phyloP scores from a whole-genome alignment of 2,113 vertebrate genomes.

The cattle (Bos taurus) region DNA sequence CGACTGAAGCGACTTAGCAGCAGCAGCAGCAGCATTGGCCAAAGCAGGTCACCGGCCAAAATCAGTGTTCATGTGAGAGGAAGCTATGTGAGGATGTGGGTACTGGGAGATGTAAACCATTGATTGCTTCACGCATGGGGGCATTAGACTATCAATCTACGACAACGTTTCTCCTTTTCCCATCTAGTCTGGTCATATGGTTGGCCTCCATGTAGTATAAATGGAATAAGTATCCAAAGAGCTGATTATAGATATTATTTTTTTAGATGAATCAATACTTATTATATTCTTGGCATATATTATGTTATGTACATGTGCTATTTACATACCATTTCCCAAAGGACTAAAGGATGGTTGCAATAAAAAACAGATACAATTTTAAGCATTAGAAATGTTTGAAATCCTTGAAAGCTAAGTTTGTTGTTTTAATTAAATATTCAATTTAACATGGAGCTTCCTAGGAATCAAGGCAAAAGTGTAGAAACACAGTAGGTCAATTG shows the following conservation, averaged over 20 bases:
- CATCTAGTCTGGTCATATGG: neutral
- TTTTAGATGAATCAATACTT: neutral
- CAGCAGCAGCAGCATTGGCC: neutral
- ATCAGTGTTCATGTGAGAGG: neutral
- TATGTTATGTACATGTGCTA: conserved; percentile 36
- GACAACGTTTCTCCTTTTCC: neutral
- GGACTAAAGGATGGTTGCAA: neutral
- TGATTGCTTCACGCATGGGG: neutral
- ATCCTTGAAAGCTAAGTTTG: conserved; percentile 45
- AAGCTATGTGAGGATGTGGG: neutral
- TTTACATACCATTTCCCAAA: neutral
- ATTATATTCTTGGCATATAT: conserved; percentile 1
- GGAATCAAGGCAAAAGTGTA: conserved; percentile 39
- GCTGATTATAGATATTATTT: neutral
- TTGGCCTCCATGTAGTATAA: neutral
- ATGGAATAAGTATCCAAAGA: neutral
- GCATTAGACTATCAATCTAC: neutral
- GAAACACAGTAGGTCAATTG: neutral
- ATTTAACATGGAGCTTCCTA: conserved; percentile 48
- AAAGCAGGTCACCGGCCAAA: neutral
- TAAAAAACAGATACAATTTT: conserved; percentile 43
- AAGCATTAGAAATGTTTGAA: conserved; percentile 38
- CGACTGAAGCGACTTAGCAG: neutral
- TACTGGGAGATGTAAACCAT: neutral
- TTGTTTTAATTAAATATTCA: conserved; percentile 57